A percentile compares a stretch with the other conserved stretches of the same genome.
These are phyloP conservation scores for Pantherophis guttatus DNA, from an alignment of 2,113 vertebrate species.

Conservation along the genomic window DNA sequence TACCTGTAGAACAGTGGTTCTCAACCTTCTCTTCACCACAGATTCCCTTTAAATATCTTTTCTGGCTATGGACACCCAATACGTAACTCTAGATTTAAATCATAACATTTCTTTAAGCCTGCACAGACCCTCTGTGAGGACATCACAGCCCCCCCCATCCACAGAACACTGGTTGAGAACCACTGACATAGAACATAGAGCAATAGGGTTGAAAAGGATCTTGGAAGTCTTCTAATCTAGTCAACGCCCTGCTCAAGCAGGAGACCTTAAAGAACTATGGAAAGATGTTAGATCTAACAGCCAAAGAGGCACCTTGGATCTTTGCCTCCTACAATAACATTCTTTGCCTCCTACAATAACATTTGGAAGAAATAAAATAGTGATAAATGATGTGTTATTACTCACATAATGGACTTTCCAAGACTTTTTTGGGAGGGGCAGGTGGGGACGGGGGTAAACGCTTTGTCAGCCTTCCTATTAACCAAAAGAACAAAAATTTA, in stretches of 20 bases:
- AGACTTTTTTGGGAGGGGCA: not conserved
- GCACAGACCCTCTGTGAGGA: not conserved
- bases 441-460: accelerated
- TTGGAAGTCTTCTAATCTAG: not conserved
- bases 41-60: not conserved
- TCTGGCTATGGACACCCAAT: not conserved
- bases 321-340: not conserved
- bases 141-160: not conserved
- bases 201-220: not conserved
- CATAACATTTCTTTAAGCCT: not conserved
- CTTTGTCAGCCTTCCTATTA: not conserved
- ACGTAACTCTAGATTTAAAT: not conserved
- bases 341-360: not conserved
- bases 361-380: not conserved
- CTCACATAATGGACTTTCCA: not conserved
- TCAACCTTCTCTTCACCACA: not conserved
- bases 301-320: not conserved
- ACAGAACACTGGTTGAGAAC: not conserved
- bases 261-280: not conserved
- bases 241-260: not conserved
- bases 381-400: not conserved
- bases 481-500: not conserved
- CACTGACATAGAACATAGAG: not conserved
- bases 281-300: not conserved
- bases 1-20: not conserved